Base-by-base conservation (phyloP, 2,797 vertebrate genomes). In the Leptodactylus fallax region DNA sequence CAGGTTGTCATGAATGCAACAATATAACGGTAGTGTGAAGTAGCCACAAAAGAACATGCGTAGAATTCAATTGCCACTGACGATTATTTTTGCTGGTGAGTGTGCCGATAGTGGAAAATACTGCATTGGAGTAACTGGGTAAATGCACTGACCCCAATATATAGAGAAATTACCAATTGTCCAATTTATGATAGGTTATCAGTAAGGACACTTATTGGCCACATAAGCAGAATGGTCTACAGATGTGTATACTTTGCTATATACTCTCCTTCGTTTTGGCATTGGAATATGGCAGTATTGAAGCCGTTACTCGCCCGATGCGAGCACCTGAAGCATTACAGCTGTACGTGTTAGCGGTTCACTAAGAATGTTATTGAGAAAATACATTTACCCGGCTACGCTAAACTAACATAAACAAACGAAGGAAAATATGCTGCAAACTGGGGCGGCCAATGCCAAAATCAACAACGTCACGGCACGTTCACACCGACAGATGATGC, bases 371-470 rank as follows among this genome's bases (percentile, higher is more conserved):
- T 71, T 71, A 55, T 71, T 58, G 21, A 49, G 60, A 74, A 87
- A 10, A 13, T 17, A 51, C 21, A 36, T 53, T 85, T 47, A 88
- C 87, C 76, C 79, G 60, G 87, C 45, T 71, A 88, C 76, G 65
- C 82, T 61, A 85, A 84, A 82, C n/a, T 63, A 81, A 84, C 87
- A 88, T 25, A 71, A 88, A 88, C 87, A 88, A 60, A 72, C 74
- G 1, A 80, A 69, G 65, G 27, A 78, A 80, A 80, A 80, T 78
- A 23, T 16, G 55, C 71, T 56, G 17, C 16, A 74, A 88, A 86
- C 69, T 13, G 63, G 21, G 47, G 47, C 45, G 17, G 58, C 60
- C 80, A 69, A 69, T 92, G 91, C 91, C 92, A 93, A 91, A 91
- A 90, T 87, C 90, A 92, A 88, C 82, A 90, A 13, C 14, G 0